Percentiles rank a stretch among this genome's conserved stretches.
Conservation (phyloP, 2,113 vertebrate species). For the Psilopsiagon aurifrons region DNA sequence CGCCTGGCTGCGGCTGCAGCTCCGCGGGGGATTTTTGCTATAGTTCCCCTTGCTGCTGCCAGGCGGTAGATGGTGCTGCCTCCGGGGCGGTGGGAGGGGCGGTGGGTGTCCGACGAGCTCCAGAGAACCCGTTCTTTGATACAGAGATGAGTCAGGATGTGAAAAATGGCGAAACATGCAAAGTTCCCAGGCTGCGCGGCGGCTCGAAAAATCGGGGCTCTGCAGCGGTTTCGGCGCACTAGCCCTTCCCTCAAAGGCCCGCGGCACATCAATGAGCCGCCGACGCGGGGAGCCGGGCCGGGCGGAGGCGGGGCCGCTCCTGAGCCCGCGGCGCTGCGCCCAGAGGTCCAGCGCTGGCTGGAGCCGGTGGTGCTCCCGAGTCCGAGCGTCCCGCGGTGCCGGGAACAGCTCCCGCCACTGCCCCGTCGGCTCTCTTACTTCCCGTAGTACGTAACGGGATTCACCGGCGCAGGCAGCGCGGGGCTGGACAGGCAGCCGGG, state of each 20-base stretch:
- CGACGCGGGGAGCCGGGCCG: neutral
- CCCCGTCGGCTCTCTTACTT: too few species aligned
- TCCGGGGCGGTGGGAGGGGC: conserved; percentile 37
- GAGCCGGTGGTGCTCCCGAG: too few species aligned
- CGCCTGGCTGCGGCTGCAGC: conserved; percentile 52
- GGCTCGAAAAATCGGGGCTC: conserved; percentile 53
- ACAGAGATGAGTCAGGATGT: conserved; percentile 78
- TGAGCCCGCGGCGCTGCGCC: neutral
- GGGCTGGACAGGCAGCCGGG: neutral
- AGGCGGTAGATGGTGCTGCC: neutral
- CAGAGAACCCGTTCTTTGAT: conserved; percentile 69
- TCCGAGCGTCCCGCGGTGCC: neutral
- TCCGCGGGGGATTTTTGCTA: conserved; percentile 65
- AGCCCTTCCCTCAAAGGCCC: conserved; percentile 50
- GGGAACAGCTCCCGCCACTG: too few species aligned
- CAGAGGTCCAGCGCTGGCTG: neutral
- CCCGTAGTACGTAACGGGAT: neutral
- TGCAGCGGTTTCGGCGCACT: conserved; percentile 40
- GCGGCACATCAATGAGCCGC: conserved; percentile 32
- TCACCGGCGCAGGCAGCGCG: neutral
- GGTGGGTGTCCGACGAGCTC: conserved; percentile 65
- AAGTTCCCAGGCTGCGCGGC: conserved; percentile 68
- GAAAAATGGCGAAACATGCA: conserved; percentile 73
- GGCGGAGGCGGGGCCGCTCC: neutral
- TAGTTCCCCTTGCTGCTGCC: conserved; percentile 49